Conservation (phyloP, 2,113 vertebrate species). For the Tursiops truncatus region DNA sequence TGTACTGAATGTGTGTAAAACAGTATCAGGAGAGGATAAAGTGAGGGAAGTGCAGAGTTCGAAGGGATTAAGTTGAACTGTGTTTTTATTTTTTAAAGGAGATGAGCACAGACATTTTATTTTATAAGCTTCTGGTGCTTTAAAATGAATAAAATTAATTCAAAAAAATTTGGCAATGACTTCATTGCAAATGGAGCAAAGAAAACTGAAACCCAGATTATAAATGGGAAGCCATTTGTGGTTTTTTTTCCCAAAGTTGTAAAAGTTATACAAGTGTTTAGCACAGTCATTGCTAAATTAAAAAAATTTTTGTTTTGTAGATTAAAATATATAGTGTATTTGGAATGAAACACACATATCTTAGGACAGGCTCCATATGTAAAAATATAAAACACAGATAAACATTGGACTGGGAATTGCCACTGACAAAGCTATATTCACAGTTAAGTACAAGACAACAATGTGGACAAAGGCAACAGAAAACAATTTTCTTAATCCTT, state of each 20-base stretch:
- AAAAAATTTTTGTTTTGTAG: background rate
- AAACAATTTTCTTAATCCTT: background rate
- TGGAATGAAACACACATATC: background rate
- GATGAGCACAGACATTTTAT: background rate
- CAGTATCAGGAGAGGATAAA: background rate
- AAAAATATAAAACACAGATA: background rate
- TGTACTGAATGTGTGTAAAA: background rate
- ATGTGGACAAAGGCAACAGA: background rate
- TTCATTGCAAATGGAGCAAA: background rate
- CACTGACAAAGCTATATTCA: background rate
- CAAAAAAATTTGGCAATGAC: background rate
- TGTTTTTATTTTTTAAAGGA: background rate
- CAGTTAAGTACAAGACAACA: background rate
- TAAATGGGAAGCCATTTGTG: background rate
- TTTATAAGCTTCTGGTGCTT: background rate
- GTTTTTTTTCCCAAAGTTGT: background rate
- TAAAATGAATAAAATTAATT: background rate
- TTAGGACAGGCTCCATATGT: background rate
- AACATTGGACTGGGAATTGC: background rate
- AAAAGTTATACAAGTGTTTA: background rate
- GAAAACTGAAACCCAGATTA: background rate
- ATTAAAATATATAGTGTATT: background rate
- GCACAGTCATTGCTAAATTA: background rate
- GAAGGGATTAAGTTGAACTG: background rate
- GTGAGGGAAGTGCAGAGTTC: background rate